These are phyloP conservation scores for Morphnarchus princeps DNA, from an alignment of 2,113 vertebrate genomes.

Conservation along the genomic window DNA sequence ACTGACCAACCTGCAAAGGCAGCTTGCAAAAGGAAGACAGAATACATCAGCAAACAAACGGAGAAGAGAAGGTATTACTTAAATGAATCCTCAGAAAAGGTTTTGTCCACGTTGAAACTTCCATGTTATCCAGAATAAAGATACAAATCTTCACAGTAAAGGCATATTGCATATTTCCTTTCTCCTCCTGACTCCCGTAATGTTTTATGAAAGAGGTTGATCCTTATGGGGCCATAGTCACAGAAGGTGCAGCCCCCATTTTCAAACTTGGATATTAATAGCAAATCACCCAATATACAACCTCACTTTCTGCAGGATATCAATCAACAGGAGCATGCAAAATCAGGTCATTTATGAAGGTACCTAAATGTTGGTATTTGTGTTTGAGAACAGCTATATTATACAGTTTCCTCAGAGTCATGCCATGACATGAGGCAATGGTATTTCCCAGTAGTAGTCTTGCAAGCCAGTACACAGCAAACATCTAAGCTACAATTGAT, in stretches of 20 bases:
- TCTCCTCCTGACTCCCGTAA: neutral
- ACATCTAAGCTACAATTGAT: neutral
- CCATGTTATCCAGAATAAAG: neutral
- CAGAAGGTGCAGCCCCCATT: neutral
- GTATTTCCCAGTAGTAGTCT: rapidly evolving
- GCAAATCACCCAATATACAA: neutral
- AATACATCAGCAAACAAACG: neutral
- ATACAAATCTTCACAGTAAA: neutral
- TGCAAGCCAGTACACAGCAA: neutral
- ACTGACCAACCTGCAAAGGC: neutral
- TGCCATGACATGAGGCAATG: neutral
- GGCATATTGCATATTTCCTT: neutral
- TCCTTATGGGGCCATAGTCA: neutral
- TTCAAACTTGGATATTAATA: neutral
- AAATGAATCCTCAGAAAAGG: neutral
- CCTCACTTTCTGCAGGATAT: neutral
- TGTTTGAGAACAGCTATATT: neutral
- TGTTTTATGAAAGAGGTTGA: neutral
- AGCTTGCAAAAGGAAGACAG: neutral
- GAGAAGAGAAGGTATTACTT: neutral
- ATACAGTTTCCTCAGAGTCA: neutral
- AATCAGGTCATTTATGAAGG: neutral
- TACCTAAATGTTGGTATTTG: neutral
- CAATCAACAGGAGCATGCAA: neutral
- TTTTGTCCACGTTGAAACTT: neutral